Evolutionary conservation across 2,888 invertebrate genomes (phyloP).

Genomic region (Autographa gamma): DNA sequence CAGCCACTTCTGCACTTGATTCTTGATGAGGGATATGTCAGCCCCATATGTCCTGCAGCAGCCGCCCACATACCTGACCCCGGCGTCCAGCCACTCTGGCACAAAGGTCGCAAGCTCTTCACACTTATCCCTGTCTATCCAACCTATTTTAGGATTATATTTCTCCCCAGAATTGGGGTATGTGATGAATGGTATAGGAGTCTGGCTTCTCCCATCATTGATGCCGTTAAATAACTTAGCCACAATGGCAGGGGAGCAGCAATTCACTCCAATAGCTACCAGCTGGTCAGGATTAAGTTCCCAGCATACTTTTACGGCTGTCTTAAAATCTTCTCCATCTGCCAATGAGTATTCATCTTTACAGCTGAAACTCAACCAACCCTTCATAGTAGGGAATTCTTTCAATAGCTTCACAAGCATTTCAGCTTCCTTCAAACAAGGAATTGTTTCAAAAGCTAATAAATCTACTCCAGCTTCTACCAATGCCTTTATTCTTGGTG

Average conservation of each 20-base stretch:
- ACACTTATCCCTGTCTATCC: conserved; percentile 91
- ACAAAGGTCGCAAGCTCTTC: conserved; percentile 91
- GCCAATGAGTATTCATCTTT: conserved; percentile 89
- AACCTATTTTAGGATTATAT: conserved; percentile 90
- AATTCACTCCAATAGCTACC: conserved; percentile 96
- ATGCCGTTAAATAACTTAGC: conserved; percentile 72
- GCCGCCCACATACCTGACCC: conserved; percentile 95
- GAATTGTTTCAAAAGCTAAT: conserved; percentile 97
- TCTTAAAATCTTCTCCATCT: conserved; percentile 93
- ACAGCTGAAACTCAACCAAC: conserved; percentile 97
- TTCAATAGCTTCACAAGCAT: conserved; percentile 93
- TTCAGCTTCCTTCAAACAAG: conserved; percentile 94
- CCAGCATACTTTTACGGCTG: conserved; percentile 91
- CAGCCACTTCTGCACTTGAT: conserved; percentile 68
- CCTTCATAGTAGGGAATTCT: conserved; percentile 93
- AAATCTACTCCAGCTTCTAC: conserved; percentile 94
- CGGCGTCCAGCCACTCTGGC: conserved; percentile 93
- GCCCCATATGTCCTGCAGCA: conserved; percentile 95
- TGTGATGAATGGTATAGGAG: conserved; percentile 92
- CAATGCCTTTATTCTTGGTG: conserved; percentile 93
- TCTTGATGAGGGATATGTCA: conserved; percentile 91
- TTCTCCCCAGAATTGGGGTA: conserved; percentile 97
- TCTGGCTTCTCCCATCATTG: conserved; percentile 65
- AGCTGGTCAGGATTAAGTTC: conserved; percentile 90
- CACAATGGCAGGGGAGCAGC: conserved; percentile 88